Evolutionary conservation across 1,140 invertebrate species (phyloP), one percentile per base, ranked within the genome.

Genomic region (Diachasma alloeum): DNA sequence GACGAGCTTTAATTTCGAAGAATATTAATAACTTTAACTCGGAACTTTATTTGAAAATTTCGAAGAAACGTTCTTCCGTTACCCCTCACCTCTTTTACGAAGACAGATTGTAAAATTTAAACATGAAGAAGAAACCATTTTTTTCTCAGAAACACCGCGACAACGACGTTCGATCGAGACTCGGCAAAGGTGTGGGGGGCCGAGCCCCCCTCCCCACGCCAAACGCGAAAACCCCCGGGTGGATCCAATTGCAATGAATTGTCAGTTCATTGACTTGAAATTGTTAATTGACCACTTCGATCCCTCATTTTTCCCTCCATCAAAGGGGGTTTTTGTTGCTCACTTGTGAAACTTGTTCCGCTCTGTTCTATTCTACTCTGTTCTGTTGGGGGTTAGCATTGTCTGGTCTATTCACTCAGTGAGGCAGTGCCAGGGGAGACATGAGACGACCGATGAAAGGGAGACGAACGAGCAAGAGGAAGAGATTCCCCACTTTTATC

Each of bases 271-370:
- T 76, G 74, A 53, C 42, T 76, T 13, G 66, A 75, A 76, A 76
- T 76, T 76, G 74, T 70, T 76, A 76, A 76, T 76, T 63, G 74
- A 76, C 67, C 48, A 67, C 44, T 31, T 66, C 19, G 79, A 82
- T 79, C 72, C 48, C 81, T 74, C 77, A 74, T 79, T 73, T 80
- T 53, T 19, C 48, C n/a, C 15, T 53, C n/a, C n/a, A 8, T 53
- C 39, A 42, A 42, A 42, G 39, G n/a, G 44, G n/a, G 13, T 63
- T 63, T 63, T 19, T 19, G 48, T 19, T 63, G 59, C 13, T 63
- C 59, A 63, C 59, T 63, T 31, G 48, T 56, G 10, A 19, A 19
- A 56, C 59, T 31, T 53, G n/a, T 53, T 53, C 48, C 6, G 48
- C n/a, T 53, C 44, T 46, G 3, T 11, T 46, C 44, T 46, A 4